Base-by-base conservation (phyloP, 2,113 vertebrate genomes). In the Solea solea region DNA sequence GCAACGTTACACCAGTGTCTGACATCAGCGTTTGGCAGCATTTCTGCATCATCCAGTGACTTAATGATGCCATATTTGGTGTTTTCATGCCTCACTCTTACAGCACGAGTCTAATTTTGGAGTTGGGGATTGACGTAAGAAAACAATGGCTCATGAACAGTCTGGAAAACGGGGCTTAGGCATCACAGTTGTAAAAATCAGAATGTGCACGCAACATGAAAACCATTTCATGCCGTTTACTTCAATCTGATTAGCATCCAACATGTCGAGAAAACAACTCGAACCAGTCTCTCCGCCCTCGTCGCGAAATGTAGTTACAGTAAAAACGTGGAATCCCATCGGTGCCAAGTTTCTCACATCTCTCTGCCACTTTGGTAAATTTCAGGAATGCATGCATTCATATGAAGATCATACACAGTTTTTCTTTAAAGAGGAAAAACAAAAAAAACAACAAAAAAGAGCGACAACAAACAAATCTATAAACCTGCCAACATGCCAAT, bases 341-440 rank as follows among this genome's bases (percentile, higher is more conserved):
- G 55, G 74, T 45, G 58, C 73, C 66, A 53, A 21, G 66, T 64
- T 75, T 64, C 70, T 81, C 44, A 28, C 80, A 70, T 78, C 70
- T 74, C 65, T 85, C 76, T 71, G 76, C 64, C 86, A 85, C 89
- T 89, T 90, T 88, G 90, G 88, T 91, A 83, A 65, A 78, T 78
- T 86, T 81, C 71, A 87, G 84, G 88, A 91, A 90, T 84, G 86
- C 89, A 91, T 92, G 89, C 90, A 84, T 91, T 87, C 84, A 87
- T 72, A 78, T 86, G 67, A 88, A 62, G 69, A 82, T 80, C 70
- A 74, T 75, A 88, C 71, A 75, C 64, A 70, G 49, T 41, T 74
- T 45, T 62, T 55, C 25, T 51, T 39, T 11, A 11, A 39, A 11
- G 11, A 50, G 13, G 0, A 34, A 51, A 28, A 28, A 21, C 21